Conservation (phyloP, 2,888 invertebrate genomes). For the Drosophila robusta region DNA sequence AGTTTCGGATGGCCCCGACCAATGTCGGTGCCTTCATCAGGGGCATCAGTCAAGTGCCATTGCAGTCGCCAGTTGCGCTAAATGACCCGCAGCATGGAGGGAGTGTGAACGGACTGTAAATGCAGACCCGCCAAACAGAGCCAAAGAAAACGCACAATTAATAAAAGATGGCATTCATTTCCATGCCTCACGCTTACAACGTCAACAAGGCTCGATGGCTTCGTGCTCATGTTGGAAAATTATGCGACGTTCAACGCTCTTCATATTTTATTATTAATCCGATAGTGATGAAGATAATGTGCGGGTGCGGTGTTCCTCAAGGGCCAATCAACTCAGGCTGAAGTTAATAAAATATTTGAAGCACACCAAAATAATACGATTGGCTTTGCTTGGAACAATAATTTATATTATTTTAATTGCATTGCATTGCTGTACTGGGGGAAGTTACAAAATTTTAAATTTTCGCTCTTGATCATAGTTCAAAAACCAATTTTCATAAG, state of each 20-base stretch:
- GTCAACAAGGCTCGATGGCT: constrained; percentile 40
- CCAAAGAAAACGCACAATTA: constrained; percentile 58
- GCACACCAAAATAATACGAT: too few species aligned
- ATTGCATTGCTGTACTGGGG: too few species aligned
- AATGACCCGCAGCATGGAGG: background rate
- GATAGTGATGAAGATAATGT: constrained; percentile 11
- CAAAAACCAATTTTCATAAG: too few species aligned
- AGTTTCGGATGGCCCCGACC: constrained; percentile 1
- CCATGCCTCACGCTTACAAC: constrained; percentile 44
- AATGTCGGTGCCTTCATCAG: constrained; percentile 39
- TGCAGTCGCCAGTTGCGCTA: constrained; percentile 34
- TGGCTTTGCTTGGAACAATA: too few species aligned
- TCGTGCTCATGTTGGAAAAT: constrained; percentile 46
- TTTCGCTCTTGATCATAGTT: too few species aligned
- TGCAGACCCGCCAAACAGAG: constrained; percentile 19
- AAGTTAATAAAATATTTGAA: too few species aligned
- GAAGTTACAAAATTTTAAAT: too few species aligned
- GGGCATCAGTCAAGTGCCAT: constrained; percentile 63
- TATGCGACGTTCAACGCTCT: constrained; percentile 36
- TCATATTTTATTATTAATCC: constrained; percentile 52
- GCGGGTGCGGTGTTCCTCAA: too few species aligned
- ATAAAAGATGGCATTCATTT: constrained; percentile 70
- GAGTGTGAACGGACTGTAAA: background rate
- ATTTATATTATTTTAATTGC: too few species aligned
- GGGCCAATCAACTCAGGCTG: too few species aligned